A percentile compares a stretch with the other conserved stretches of the same genome.
Conservation (phyloP, 2,797 vertebrate genomes). For the Glyptemys insculpta region DNA sequence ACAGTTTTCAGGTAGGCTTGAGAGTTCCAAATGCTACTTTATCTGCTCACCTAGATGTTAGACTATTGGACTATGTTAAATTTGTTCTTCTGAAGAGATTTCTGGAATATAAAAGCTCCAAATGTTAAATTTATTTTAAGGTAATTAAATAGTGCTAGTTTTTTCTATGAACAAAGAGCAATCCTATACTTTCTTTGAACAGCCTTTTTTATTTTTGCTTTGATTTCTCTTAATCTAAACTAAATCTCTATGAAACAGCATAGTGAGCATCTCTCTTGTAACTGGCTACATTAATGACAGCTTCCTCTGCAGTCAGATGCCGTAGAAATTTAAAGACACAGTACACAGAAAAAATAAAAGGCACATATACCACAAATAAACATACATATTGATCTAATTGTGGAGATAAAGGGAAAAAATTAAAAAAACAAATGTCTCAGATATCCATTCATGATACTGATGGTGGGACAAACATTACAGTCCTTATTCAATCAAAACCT, state of each 20-base stretch:
- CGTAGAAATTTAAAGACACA: background rate
- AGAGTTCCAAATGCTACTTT: background rate
- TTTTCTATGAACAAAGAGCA: background rate
- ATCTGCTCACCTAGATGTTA: background rate
- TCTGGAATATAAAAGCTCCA: conserved; percentile 26
- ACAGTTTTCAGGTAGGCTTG: conserved; percentile 33
- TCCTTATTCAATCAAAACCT: background rate
- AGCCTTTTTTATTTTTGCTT: background rate
- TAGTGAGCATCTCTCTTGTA: background rate
- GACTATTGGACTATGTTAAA: background rate
- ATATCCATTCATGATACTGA: background rate
- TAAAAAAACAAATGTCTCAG: background rate
- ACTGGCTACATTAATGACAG: background rate
- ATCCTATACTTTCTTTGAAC: rapidly evolving
- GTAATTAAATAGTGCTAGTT: background rate
- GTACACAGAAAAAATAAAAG: background rate
- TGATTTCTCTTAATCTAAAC: conserved; percentile 15
- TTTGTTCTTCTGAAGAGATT: conserved; percentile 4
- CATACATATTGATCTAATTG: background rate
- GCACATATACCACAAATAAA: background rate
- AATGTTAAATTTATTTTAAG: background rate
- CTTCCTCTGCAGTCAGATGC: background rate
- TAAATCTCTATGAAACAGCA: background rate
- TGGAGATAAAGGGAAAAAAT: rapidly evolving
- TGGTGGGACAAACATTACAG: background rate